Evolutionary conservation across 1,140 invertebrate species (phyloP), one percentile per base, ranked within the genome.

Genomic region (Samia ricini): DNA sequence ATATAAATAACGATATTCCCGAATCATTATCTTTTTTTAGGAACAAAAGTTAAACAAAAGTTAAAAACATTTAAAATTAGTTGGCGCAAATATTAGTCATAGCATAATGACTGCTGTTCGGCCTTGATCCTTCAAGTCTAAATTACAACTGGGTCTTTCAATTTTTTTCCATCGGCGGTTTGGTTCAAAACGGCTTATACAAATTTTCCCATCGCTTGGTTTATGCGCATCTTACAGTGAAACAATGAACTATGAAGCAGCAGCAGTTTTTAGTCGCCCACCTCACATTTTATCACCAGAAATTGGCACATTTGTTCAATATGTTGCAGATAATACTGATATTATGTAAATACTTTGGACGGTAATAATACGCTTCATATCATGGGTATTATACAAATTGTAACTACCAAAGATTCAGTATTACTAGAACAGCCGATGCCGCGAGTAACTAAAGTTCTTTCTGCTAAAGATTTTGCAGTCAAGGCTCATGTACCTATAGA

Each of bases 301-400:
- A 15, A 8, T 15, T 36, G 33, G 33, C 15, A 15, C 33, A 15
- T 36, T 36, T 7, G 33, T 36, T 72, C 86, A 89, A 72, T 82
- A 83, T 52, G 79, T 84, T 71, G 74, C 59, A 64, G 77, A 89
- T 51, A 87, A 88, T 81, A 79, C 76, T 64, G 82, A 84, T 70
- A 77, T 83, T 63, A 85, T 79, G 78, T 83, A 42, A 71, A 76
- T 79, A 85, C 79, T 2, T 56, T 89, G 20, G 84, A 88, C 66
- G 81, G 79, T 50, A 64, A 79, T 71, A 82, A 85, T 49, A 81
- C 82, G 18, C 72, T 88, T 51, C 79, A 88, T 59, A 74, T 79
- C 64, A 85, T 87, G 81, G 83, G 83, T 69, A 79, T 76, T 36
- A 85, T 86, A 65, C 63, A 79, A 76, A 75, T 76, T 72, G 57